A percentile compares a stretch with the other conserved stretches of the same genome.
Evolutionary conservation across 2,113 vertebrate genomes (phyloP).

Genomic region (Glaucomys volans): DNA sequence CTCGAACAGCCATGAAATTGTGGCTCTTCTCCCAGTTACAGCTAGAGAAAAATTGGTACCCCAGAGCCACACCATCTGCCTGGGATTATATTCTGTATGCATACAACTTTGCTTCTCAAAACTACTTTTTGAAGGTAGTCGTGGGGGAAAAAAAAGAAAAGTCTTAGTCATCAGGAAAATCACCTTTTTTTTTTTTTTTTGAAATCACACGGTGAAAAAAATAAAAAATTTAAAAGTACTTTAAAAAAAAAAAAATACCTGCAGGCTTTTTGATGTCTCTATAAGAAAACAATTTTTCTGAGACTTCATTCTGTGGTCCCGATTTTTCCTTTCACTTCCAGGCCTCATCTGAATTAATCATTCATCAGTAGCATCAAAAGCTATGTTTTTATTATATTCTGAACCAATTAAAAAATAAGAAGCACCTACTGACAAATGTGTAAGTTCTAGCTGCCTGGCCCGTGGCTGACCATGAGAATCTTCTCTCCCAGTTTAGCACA

Average conservation of each 20-base stretch:
- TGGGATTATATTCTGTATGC: conserved; percentile 68
- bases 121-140: background rate
- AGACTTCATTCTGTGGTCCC: background rate
- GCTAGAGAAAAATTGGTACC: conserved; percentile 76
- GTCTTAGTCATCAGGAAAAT: background rate
- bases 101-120: conserved; percentile 44
- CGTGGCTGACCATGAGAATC: background rate
- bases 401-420: background rate
- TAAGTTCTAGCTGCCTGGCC: too few relatives aligned
- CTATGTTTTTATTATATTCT: background rate
- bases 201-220: background rate
- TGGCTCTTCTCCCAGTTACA: conserved; percentile 74
- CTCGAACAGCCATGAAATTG: conserved; percentile 73
- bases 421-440: background rate
- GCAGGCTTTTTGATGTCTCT: background rate
- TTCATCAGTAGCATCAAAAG: background rate
- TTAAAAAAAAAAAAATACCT: conserved; percentile 43
- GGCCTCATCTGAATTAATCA: background rate
- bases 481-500: background rate
- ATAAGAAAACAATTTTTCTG: background rate
- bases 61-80: conserved; percentile 77
- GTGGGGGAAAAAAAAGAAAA: background rate
- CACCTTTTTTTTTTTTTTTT: conserved; percentile 64
- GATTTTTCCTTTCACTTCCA: background rate
- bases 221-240: conserved; percentile 50